Evolutionary conservation across 2,888 invertebrate genomes (phyloP).

Genomic region (Temnothorax ravouxi): DNA sequence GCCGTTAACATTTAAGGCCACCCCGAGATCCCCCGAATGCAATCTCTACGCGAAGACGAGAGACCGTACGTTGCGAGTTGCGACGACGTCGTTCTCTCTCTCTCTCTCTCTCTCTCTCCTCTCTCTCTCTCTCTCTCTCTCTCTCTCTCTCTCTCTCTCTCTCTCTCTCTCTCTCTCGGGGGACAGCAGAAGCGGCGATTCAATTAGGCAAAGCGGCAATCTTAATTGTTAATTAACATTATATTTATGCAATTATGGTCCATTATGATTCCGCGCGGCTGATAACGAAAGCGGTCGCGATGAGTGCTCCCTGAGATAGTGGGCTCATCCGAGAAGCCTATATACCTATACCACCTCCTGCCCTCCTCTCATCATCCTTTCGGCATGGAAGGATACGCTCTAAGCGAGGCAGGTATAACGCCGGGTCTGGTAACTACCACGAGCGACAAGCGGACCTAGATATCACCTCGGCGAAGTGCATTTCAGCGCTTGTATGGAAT

Average conservation of each 20-base stretch:
- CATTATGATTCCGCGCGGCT: slow-evolving; percentile 80
- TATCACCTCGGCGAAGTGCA: slow-evolving; percentile 54
- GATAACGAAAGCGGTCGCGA: slow-evolving; percentile 78
- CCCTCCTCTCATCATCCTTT: slow-evolving; percentile 6
- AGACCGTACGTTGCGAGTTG: slow-evolving; percentile 33
- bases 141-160: slow-evolving; percentile 22
- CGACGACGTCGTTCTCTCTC: slow-evolving; percentile 23
- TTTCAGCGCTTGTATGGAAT: slow-evolving; percentile 41
- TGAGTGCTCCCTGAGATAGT: slow-evolving; percentile 75
- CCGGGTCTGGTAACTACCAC: slow-evolving; percentile 33
- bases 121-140: slow-evolving; percentile 26
- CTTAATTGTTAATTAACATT: slow-evolving; percentile 85
- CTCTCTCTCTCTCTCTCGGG: slow-evolving; percentile 32
- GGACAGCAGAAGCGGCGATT: slow-evolving; percentile 78
- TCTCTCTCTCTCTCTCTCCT: slow-evolving; percentile 29
- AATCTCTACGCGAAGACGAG: slow-evolving; percentile 43
- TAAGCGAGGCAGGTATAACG: slow-evolving; percentile 57
- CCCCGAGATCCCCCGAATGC: slow-evolving; percentile 57
- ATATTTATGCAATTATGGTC: slow-evolving; percentile 84
- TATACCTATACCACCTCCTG: slow-evolving; percentile 14
- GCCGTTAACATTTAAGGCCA: slow-evolving; percentile 77
- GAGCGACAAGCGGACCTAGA: slow-evolving; percentile 50
- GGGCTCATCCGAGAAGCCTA: slow-evolving; percentile 49
- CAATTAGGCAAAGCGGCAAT: slow-evolving; percentile 84
- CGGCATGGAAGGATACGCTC: slow-evolving; percentile 48